Evolutionary conservation across 1,140 invertebrate genomes (phyloP), one percentile per base, ranked within the genome.

Genomic region (Homalodisca vitripennis): DNA sequence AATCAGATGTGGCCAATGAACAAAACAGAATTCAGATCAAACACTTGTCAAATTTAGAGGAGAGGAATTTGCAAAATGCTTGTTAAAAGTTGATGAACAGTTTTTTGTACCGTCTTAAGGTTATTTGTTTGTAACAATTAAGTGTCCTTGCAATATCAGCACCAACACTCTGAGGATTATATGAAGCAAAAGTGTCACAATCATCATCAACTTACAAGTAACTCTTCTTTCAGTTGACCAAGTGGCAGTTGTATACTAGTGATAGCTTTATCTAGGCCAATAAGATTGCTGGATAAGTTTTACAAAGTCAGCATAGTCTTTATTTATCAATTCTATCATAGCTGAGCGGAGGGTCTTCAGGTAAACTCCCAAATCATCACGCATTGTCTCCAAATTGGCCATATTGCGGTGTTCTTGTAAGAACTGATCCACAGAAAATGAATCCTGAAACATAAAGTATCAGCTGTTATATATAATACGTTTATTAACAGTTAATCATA

Each of bases 291-390:
- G 30, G 95, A 98, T 46, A 98, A 81, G 82, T 96, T n/a, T 97
- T 6, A 98, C 94, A 85, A 98, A 98, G 80, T 98, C 95, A 1
- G 92, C 92, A 82, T 98, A 98, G 78, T 98, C 96, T 79, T 95
- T 92, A 80, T 98, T 98, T 68, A 98, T 98, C 0, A 98, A 83
- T 80, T 98, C 95, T 71, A 98, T 94, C 92, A 98, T 95, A 1
- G 95, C 92, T 72, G 92, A 89, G 73, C 94, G 83, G 3, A 98
- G 80, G 14, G 93, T 87, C 82, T 97, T 97, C 31, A 98, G 80
- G 78, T 97, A 98, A 27, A 93, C 81, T 14, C 91, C 91, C 34
- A 98, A 82, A 80, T 98, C 95, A 82, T 96, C 93, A 62, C 94
- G 86, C 79, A 98, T 87, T 51, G 86, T 89, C 79, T 98, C 94